Conservation (phyloP, 2,797 vertebrate genomes). For the Coranthus polyacanthus region DNA sequence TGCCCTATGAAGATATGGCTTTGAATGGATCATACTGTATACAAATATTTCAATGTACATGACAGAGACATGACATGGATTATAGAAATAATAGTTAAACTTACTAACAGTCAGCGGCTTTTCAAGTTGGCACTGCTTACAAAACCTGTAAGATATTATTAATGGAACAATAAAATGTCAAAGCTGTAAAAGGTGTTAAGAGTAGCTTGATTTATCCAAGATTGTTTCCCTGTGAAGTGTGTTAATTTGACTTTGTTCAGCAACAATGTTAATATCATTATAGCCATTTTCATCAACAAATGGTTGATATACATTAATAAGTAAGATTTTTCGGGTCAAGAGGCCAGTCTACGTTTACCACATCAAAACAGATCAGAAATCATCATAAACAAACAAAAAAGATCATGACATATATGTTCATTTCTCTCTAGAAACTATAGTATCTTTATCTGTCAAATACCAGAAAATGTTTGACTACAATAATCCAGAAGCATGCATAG, state of each 20-base stretch:
- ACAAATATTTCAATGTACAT: slow-evolving; percentile 55
- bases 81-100: slow-evolving; percentile 63
- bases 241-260: too few species aligned
- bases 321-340: not conserved
- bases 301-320: not conserved
- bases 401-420: too few species aligned
- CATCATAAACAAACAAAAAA: too few species aligned
- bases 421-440: too few species aligned
- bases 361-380: not conserved
- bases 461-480: too few species aligned
- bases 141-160: slow-evolving; percentile 73
- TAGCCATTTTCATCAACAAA: not conserved
- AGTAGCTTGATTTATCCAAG: slow-evolving; percentile 4
- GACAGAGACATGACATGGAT: slow-evolving; percentile 41
- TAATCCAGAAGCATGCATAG: too few species aligned
- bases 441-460: too few species aligned
- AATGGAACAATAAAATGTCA: slow-evolving; percentile 77
- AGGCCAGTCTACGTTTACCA: not conserved
- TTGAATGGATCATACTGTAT: slow-evolving; percentile 61
- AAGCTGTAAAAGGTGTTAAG: slow-evolving; percentile 58
- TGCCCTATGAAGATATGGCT: slow-evolving; percentile 56
- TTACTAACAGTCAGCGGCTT: slow-evolving; percentile 74
- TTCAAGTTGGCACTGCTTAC: slow-evolving; percentile 65
- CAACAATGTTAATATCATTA: not conserved
- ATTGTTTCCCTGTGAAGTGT: slow-evolving; percentile 3